Conservation (phyloP, 2,888 invertebrate species). For the Himalopsyche japonica region DNA sequence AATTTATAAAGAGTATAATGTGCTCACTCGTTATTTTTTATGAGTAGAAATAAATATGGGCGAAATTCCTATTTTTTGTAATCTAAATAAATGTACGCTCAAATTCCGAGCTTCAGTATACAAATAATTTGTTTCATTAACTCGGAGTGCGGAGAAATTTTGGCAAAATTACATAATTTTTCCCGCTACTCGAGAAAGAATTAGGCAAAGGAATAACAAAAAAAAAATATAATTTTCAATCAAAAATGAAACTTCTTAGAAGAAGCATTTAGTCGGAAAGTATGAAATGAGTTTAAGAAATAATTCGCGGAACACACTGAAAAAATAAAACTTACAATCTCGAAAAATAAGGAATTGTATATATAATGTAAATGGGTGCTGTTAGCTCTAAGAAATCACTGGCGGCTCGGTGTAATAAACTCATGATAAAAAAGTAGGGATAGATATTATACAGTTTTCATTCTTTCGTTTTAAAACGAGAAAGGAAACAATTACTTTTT, state of each 20-base stretch:
- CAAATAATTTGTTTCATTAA: background rate
- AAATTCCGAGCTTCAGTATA: background rate
- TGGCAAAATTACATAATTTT: background rate
- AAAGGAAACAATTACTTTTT: slow-evolving; percentile 37
- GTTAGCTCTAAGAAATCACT: slow-evolving; percentile 16
- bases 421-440: slow-evolving; percentile 21
- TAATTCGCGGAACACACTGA: background rate
- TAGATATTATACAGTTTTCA: slow-evolving; percentile 22
- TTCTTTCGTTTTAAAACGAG: slow-evolving; percentile 34
- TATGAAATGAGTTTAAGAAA: slow-evolving; percentile 2
- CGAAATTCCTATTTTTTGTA: background rate
- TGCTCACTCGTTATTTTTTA: background rate
- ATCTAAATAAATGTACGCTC: background rate
- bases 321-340: slow-evolving; percentile 1
- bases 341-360: slow-evolving; percentile 13
- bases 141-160: background rate
- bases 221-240: slow-evolving; percentile 2
- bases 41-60: background rate
- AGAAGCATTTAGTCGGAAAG: background rate
- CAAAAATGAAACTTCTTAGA: background rate
- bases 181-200: background rate
- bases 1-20: background rate
- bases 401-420: slow-evolving; percentile 18
- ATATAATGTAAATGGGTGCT: slow-evolving; percentile 9
- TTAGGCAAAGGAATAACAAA: background rate